A percentile compares a stretch with the other conserved stretches of the same genome.
These are phyloP conservation scores for Marronus borbonicus DNA, from an alignment of 2,888 invertebrate genomes.

Conservation along the genomic window DNA sequence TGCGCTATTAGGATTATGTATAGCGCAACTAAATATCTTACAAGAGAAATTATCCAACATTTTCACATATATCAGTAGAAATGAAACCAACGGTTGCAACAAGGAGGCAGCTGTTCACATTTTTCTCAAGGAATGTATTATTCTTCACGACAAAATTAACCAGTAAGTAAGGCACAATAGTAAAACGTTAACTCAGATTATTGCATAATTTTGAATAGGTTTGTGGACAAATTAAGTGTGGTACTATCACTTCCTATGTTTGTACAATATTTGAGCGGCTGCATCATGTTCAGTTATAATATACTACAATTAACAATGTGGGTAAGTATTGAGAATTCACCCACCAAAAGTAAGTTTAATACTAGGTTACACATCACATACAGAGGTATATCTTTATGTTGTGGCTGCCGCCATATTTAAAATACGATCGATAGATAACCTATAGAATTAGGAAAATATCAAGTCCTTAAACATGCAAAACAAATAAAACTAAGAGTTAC, in stretches of 20 bases:
- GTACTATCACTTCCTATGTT: neutral
- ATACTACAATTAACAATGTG: constrained; percentile 3
- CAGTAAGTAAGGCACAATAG: neutral
- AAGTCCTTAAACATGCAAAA: too few species aligned
- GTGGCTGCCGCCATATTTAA: too few species aligned
- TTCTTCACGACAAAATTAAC: neutral
- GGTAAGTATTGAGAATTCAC: neutral
- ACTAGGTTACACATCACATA: too few species aligned
- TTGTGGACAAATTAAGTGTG: constrained; percentile 1
- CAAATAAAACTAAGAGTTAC: too few species aligned
- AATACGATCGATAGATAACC: too few species aligned
- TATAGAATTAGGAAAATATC: too few species aligned
- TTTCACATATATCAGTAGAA: neutral
- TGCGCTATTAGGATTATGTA: neutral
- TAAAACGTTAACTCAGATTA: neutral
- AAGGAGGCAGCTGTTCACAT: neutral
- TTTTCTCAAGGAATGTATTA: constrained; percentile 8
- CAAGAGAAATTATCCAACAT: constrained; percentile 13
- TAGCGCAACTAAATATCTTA: constrained; percentile 20
- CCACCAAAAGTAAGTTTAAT: too few species aligned
- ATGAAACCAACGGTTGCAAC: neutral
- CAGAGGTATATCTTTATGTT: too few species aligned
- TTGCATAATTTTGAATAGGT: neutral
- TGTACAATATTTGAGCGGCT: neutral
- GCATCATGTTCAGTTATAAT: neutral